Evolutionary conservation across 2,888 invertebrate species (phyloP).

Genomic region (Zeuzera pyrina): DNA sequence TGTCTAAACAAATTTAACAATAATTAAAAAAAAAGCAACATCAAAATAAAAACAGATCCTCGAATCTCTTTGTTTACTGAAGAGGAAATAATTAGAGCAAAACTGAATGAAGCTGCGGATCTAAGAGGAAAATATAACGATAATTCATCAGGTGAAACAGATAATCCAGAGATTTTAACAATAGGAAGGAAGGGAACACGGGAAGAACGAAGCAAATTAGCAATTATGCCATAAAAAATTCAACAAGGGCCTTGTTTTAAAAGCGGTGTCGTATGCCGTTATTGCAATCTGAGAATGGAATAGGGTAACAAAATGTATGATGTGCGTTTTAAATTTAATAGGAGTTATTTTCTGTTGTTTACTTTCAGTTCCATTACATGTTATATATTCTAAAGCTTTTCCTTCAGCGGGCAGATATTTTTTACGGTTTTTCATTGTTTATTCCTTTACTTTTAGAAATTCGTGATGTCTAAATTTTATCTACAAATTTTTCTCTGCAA

Average conservation of each 20-base stretch:
- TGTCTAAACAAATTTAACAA: too few species aligned
- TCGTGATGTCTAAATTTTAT: constrained; percentile 29
- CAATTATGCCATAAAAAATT: constrained; percentile 63
- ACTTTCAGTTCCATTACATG: constrained; percentile 2
- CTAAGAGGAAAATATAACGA: constrained; percentile 43
- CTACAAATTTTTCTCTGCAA: too few species aligned
- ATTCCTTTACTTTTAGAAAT: background rate
- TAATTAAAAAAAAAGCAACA: too few species aligned
- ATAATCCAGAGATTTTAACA: constrained; percentile 55
- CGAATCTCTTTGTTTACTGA: constrained; percentile 50
- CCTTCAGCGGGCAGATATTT: background rate
- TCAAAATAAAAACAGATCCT: constrained; percentile 24
- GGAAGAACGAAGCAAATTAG: constrained; percentile 57
- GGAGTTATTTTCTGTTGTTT: constrained; percentile 10
- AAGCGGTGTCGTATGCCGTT: constrained; percentile 36
- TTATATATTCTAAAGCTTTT: background rate
- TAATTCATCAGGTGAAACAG: constrained; percentile 55
- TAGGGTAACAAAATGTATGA: constrained; percentile 10
- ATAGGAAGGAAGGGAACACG: constrained; percentile 38
- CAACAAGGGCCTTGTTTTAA: constrained; percentile 41
- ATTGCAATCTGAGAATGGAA: constrained; percentile 28
- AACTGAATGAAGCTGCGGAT: constrained; percentile 39
- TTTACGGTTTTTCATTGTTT: background rate
- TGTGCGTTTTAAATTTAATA: constrained; percentile 7
- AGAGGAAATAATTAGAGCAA: constrained; percentile 64